Conservation (phyloP, 2,888 invertebrate genomes). For the Spodoptera littoralis region DNA sequence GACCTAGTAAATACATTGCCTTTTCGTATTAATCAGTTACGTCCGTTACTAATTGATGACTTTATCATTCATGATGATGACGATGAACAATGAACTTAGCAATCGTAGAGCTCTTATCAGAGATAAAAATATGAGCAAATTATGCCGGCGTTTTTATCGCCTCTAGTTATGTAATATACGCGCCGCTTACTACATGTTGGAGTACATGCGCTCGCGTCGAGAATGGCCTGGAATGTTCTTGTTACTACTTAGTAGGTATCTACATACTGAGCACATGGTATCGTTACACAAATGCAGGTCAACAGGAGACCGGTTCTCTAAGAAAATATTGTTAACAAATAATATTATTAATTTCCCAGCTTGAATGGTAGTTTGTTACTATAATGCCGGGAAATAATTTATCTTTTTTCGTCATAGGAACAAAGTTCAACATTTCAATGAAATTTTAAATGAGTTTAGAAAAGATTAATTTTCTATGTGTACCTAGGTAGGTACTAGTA, state of each 20-base stretch:
- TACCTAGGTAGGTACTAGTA: too few relatives aligned
- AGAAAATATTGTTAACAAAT: neutral
- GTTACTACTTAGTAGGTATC: neutral
- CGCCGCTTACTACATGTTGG: neutral
- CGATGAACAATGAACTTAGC: conserved; percentile 62
- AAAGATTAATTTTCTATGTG: too few relatives aligned
- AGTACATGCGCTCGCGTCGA: neutral
- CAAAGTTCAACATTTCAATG: too few relatives aligned
- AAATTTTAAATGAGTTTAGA: too few relatives aligned
- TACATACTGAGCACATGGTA: conserved; percentile 9
- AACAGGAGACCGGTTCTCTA: conserved; percentile 24
- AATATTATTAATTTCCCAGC: too few relatives aligned
- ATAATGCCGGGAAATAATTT: too few relatives aligned
- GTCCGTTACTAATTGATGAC: conserved; percentile 4
- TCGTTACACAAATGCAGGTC: conserved; percentile 24
- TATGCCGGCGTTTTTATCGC: conserved; percentile 19
- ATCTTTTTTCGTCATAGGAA: too few relatives aligned
- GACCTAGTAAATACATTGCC: too few relatives aligned
- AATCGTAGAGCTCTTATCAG: conserved; percentile 46
- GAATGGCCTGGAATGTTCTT: conserved; percentile 42
- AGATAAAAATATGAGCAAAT: conserved; percentile 25
- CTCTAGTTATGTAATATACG: conserved; percentile 49
- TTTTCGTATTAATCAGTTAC: conserved; percentile 1
- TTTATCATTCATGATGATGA: neutral
- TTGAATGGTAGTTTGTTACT: too few relatives aligned